Percentiles rank a stretch among this genome's conserved stretches.
phyloP scores from a whole-genome alignment of 2,113 vertebrate species.

The Dicaeum eximium region DNA sequence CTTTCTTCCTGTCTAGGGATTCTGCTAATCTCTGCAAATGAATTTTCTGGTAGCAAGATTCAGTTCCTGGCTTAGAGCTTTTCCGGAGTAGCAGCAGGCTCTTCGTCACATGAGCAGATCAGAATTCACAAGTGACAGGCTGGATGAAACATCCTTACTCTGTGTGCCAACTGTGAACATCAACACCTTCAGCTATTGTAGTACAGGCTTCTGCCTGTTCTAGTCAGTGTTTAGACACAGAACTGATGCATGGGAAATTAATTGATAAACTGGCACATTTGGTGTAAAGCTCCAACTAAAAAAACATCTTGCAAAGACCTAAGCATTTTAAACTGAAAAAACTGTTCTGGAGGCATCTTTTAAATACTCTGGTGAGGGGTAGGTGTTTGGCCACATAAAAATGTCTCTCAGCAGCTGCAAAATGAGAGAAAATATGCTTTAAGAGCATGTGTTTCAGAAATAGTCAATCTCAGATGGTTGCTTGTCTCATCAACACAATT shows the following conservation, averaged over 20 bases:
- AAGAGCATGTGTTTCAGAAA: background rate
- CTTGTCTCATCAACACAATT: slow-evolving; percentile 4
- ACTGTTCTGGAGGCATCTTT: background rate
- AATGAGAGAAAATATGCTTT: background rate
- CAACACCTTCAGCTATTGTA: background rate
- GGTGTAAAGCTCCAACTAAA: background rate
- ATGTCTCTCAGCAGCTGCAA: background rate
- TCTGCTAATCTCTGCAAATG: background rate
- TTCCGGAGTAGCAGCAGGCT: background rate
- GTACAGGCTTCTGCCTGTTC: background rate
- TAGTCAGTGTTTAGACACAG: background rate
- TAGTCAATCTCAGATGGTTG: background rate
- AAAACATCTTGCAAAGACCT: background rate
- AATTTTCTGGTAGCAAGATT: background rate
- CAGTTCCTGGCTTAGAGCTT: background rate
- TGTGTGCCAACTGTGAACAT: background rate
- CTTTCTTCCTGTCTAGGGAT: background rate
- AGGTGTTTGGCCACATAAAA: background rate
- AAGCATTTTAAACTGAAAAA: background rate
- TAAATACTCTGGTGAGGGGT: background rate
- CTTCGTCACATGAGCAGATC: background rate
- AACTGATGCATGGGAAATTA: background rate
- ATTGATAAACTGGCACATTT: background rate
- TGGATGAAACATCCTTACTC: background rate
- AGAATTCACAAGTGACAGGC: background rate